Percentiles rank a stretch among this genome's conserved stretches.
phyloP scores from a whole-genome alignment of 2,797 vertebrate species.

The Sebastiscus tertius region DNA sequence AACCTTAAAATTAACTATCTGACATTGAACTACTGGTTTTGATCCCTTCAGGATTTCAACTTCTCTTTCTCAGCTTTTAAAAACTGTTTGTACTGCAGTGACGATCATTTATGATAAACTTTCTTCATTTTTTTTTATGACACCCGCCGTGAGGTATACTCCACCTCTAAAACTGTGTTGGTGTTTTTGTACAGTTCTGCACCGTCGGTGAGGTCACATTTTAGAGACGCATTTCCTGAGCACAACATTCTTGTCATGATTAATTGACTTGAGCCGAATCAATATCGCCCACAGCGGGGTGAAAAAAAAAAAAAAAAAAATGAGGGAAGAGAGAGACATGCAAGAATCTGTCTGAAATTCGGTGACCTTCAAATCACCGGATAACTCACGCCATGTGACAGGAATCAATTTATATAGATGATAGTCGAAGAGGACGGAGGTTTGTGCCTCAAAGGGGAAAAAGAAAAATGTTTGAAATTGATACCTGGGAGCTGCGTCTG shows the following conservation, averaged over 20 bases:
- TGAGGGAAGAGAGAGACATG: conserved; percentile 51
- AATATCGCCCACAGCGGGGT: conserved; percentile 56
- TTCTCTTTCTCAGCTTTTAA: background rate
- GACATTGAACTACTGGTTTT: background rate
- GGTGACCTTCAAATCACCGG: conserved; percentile 72
- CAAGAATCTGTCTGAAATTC: conserved; percentile 65
- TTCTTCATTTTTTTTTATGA: background rate
- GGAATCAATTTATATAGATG: conserved; percentile 70
- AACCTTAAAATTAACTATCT: background rate
- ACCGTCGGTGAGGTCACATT: conserved; percentile 37
- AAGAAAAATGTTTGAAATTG: conserved; percentile 29
- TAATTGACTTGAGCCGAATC: conserved; percentile 73
- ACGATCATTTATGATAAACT: background rate
- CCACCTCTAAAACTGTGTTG: background rate
- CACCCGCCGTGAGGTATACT: background rate
- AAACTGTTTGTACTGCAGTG: background rate
- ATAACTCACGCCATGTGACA: conserved; percentile 69
- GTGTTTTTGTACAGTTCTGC: conserved; percentile 14
- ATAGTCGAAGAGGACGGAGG: conserved; percentile 14
- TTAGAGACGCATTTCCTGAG: conserved; percentile 36
- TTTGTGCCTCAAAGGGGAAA: conserved; percentile 34
- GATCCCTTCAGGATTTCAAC: background rate
- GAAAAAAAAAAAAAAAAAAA: conserved; percentile 19
- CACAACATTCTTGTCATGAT: conserved; percentile 63
- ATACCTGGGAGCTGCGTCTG: conserved; percentile 28